Conservation (phyloP, 2,113 vertebrate species). For the Pluvialis apricaria region DNA sequence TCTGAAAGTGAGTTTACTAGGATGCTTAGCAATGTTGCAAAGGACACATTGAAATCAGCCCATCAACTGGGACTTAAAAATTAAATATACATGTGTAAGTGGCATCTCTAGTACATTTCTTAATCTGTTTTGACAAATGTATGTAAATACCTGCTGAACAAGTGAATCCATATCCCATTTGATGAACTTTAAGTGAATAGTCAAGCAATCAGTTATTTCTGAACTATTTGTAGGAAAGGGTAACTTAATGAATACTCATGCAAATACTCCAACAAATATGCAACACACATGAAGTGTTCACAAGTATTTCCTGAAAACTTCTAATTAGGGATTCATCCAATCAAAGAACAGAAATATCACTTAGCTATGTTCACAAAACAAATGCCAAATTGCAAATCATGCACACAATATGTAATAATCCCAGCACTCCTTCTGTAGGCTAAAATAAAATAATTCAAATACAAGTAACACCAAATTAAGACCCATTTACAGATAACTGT, state of each 20-base stretch:
- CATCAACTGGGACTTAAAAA: background rate
- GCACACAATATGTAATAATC: background rate
- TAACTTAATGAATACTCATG: background rate
- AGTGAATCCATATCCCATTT: background rate
- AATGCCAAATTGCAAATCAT: background rate
- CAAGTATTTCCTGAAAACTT: constrained; percentile 11
- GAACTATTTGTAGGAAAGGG: background rate
- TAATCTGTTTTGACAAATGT: background rate
- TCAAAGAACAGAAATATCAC: background rate
- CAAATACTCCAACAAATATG: background rate
- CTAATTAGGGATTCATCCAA: background rate
- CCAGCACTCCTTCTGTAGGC: background rate
- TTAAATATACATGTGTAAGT: background rate
- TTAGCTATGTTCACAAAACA: background rate
- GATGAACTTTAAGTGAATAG: background rate
- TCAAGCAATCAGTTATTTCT: background rate
- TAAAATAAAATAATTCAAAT: background rate
- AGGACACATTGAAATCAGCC: background rate
- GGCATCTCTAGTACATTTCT: background rate
- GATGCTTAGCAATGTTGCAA: background rate
- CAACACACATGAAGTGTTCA: background rate
- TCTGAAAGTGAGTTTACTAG: background rate
- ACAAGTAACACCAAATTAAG: background rate
- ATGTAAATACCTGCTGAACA: background rate
- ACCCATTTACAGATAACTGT: background rate